phyloP scores from a whole-genome alignment of 1,140 invertebrate species.

The Heliconius eleuchia region DNA sequence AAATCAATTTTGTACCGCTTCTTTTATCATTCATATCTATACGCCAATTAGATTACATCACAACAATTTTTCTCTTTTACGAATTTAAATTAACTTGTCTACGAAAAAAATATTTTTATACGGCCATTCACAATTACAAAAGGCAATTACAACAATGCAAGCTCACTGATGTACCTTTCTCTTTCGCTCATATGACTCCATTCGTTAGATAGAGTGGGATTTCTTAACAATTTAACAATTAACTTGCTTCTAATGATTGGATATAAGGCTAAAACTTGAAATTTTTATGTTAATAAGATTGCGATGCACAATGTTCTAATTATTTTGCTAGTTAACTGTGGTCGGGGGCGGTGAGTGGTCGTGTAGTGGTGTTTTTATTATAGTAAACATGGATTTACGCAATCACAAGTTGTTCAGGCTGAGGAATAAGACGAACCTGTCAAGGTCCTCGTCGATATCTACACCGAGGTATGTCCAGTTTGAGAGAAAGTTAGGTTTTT shows the following conservation, averaged over 20 bases:
- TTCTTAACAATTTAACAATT: conserved; percentile 54
- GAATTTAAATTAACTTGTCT: conserved; percentile 22
- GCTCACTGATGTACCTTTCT: conserved; percentile 50
- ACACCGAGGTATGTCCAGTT: conserved; percentile 61
- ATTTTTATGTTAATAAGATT: conserved; percentile 79
- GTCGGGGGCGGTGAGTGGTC: conserved; percentile 64
- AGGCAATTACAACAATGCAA: conserved; percentile 52
- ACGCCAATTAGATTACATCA: conserved; percentile 19
- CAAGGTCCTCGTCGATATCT: conserved; percentile 64
- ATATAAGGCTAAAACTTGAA: conserved; percentile 74
- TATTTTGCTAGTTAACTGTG: conserved; percentile 68
- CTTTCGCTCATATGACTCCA: conserved; percentile 48
- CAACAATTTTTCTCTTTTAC: conserved; percentile 31
- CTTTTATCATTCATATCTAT: not conserved
- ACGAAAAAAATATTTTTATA: conserved; percentile 28
- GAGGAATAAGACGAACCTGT: conserved; percentile 58
- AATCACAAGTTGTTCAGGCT: conserved; percentile 64
- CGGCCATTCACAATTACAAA: conserved; percentile 51
- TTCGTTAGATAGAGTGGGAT: conserved; percentile 52
- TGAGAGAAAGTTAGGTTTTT: conserved; percentile 30
- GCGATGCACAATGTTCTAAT: conserved; percentile 71
- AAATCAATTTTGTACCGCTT: not conserved
- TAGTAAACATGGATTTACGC: conserved; percentile 68
- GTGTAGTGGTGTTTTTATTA: conserved; percentile 52
- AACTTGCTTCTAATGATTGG: conserved; percentile 59